Percentiles rank a stretch among this genome's conserved stretches.
These are phyloP conservation scores for Temnothorax rugatulus DNA, from an alignment of 2,888 invertebrate species.

Conservation along the genomic window DNA sequence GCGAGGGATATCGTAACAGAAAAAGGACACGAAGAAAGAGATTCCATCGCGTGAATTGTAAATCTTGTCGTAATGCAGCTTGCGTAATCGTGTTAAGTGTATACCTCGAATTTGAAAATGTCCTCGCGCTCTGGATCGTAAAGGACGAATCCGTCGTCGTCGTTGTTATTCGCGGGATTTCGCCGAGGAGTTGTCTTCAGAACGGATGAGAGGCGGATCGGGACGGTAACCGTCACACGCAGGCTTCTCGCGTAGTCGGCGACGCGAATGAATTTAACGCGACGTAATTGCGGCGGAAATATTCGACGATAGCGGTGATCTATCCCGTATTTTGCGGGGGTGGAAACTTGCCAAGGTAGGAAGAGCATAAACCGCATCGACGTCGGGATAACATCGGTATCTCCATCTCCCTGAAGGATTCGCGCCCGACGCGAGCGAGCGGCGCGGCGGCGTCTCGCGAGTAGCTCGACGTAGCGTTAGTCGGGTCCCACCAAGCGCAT, in stretches of 20 bases:
- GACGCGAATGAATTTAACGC: slow-evolving; percentile 36
- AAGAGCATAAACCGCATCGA: slow-evolving; percentile 37
- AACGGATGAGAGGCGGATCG: background rate
- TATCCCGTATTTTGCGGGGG: slow-evolving; percentile 10
- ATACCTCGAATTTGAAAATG: slow-evolving; percentile 42
- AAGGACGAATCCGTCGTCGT: background rate
- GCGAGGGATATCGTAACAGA: background rate
- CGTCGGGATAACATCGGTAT: background rate
- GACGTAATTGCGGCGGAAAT: slow-evolving; percentile 39
- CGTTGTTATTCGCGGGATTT: slow-evolving; percentile 1
- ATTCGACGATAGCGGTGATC: slow-evolving; percentile 28
- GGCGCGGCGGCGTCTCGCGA: background rate
- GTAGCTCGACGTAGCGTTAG: slow-evolving; percentile 17
- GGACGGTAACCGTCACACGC: slow-evolving; percentile 2
- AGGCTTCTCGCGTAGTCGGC: background rate
- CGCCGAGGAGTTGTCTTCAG: background rate
- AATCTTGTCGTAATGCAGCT: slow-evolving; percentile 53
- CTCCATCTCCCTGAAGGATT: slow-evolving; percentile 18
- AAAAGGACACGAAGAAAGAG: slow-evolving; percentile 19
- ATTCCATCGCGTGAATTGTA: slow-evolving; percentile 45
- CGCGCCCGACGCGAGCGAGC: background rate
- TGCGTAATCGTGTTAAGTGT: slow-evolving; percentile 50
- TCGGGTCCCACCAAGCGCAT: background rate
- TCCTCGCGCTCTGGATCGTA: background rate
- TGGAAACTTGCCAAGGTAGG: slow-evolving; percentile 28